phyloP scores from a whole-genome alignment of 2,113 vertebrate species.

The Gnathonemus echidnorhynchus region DNA sequence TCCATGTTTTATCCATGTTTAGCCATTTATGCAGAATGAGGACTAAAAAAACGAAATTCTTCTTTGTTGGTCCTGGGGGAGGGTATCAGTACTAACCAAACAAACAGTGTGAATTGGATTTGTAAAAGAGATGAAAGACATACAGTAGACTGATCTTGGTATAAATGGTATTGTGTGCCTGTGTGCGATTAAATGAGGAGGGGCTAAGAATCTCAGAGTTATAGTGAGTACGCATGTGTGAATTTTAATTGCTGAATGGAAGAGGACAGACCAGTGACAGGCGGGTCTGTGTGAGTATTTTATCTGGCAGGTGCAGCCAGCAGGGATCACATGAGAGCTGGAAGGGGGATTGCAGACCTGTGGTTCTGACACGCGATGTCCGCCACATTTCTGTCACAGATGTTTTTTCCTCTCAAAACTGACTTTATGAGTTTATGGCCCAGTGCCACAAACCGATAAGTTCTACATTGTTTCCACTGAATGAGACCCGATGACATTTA shows the following conservation, averaged over 20 bases:
- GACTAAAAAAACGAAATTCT: neutral
- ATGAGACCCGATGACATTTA: constrained; percentile 69
- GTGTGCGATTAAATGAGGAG: neutral
- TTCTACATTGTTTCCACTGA: constrained; percentile 56
- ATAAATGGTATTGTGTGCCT: neutral
- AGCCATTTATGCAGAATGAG: neutral
- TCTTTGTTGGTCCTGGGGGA: neutral
- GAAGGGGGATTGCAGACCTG: constrained; percentile 53
- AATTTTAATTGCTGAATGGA: neutral
- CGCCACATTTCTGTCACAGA: constrained; percentile 55
- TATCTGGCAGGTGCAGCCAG: neutral
- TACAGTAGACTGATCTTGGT: neutral
- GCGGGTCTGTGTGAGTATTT: neutral
- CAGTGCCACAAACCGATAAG: constrained; percentile 64
- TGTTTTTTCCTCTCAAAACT: constrained; percentile 56
- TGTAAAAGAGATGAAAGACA: neutral
- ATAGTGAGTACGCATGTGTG: neutral
- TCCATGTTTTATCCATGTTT: neutral
- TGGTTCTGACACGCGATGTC: constrained; percentile 52
- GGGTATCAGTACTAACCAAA: neutral
- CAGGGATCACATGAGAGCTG: neutral
- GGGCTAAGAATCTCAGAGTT: neutral
- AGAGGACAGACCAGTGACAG: neutral
- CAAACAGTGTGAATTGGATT: neutral
- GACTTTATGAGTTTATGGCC: constrained; percentile 59